These are phyloP conservation scores for Fistularia commersonii DNA, from an alignment of 2,797 vertebrate species.

Conservation along the genomic window DNA sequence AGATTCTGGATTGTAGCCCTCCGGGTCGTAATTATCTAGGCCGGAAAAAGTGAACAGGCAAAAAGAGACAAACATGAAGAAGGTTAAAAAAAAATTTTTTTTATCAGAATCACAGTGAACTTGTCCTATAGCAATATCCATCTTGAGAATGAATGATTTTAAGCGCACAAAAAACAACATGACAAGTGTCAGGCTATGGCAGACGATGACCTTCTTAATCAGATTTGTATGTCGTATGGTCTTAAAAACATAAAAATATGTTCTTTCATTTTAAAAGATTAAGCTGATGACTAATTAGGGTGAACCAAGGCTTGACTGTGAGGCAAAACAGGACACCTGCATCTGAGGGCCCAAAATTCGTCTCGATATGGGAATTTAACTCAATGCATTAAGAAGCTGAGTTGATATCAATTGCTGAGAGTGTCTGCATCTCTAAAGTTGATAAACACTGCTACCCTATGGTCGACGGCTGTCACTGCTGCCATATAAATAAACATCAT, in stretches of 20 bases:
- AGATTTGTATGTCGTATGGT: too few relatives aligned
- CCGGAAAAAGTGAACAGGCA: slow-evolving; percentile 1
- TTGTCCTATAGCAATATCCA: too few relatives aligned
- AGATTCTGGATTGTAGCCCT: slow-evolving; percentile 98
- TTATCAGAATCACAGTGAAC: neutral
- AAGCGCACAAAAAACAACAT: too few relatives aligned
- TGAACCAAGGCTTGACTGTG: too few relatives aligned
- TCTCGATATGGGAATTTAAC: neutral
- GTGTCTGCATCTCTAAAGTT: slow-evolving; percentile 9
- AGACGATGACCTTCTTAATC: too few relatives aligned
- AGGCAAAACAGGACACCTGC: too few relatives aligned
- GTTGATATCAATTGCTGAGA: neutral
- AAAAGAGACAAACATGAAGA: neutral
- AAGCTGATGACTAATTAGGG: too few relatives aligned
- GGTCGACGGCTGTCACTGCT: slow-evolving; percentile 55
- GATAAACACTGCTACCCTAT: slow-evolving; percentile 53
- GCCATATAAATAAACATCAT: neutral
- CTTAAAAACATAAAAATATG: too few relatives aligned
- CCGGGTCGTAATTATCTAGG: slow-evolving; percentile 93
- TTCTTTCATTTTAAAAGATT: too few relatives aligned
- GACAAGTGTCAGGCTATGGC: too few relatives aligned
- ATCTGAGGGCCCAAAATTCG: too few relatives aligned
- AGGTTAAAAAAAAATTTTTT: neutral
- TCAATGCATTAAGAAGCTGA: slow-evolving; percentile 2
- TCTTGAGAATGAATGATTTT: too few relatives aligned